Evolutionary conservation across 2,888 invertebrate species (phyloP), one percentile per base, ranked within the genome.

Genomic region (Brachyptera risi): DNA sequence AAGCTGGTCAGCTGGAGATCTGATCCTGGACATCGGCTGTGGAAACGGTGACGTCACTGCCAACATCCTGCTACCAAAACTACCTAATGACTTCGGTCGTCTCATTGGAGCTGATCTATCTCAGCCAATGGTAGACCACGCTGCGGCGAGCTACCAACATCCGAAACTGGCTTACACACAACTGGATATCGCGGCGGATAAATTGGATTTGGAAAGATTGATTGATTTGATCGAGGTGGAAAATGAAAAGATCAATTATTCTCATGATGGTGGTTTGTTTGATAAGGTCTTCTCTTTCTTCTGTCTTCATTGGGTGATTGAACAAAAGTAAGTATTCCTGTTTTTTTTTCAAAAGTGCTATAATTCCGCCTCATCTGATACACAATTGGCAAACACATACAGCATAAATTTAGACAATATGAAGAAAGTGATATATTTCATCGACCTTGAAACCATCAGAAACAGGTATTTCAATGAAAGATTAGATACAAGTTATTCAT

Each of bases 231-330:
- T 50, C 15, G 51, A 17, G 7, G 17, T 15, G n/a, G 4, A 50
- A 17, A 40, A 59, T 26, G 40, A 59, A 24, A 19, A 7, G 11
- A 9, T 3, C n/a, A n/a, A n/a, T n/a, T n/a, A n/a, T 23, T 13
- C 2, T 13, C 11, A 21, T 3, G 7, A 23, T 37, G 26, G 27
- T 15, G 47, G 44, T 4, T 27, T 49, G 11, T 90, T 87, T 69
- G 80, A 86, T 69, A 87, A 89, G 69, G 80, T 83, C 0, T 83
- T 88, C 58, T 90, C 90, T 0, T 90, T 90, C 71, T 90, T 89
- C 71, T 84, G 88, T 64, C 76, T 92, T 3, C 90, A 91, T 69
- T 91, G 91, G 91, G 83, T 90, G 31, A 81, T 82, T 67, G 81
- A 89, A 70, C 85, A 87, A 72, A 80, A 82, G 87, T 87, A 77